These are phyloP conservation scores for Drosophila yooni DNA, from an alignment of 2,888 invertebrate species.

Conservation along the genomic window DNA sequence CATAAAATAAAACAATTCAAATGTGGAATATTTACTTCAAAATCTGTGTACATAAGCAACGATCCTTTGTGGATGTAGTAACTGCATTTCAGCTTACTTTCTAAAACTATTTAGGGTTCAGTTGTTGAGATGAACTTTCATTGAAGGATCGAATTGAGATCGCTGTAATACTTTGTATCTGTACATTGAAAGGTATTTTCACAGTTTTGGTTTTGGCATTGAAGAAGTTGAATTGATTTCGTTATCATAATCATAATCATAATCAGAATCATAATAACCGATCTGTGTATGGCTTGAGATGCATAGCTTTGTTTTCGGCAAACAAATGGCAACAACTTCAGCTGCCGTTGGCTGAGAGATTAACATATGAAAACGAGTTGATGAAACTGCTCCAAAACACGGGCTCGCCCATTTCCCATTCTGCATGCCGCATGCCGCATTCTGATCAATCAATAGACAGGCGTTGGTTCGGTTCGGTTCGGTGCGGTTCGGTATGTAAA, in stretches of 20 bases:
- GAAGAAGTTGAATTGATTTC: slow-evolving; percentile 14
- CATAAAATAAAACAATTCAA: no score
- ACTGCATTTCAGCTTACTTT: background rate
- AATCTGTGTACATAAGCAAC: background rate
- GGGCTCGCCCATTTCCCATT: slow-evolving; percentile 45
- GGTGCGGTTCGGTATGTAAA: slow-evolving; percentile 51
- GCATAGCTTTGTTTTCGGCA: slow-evolving; percentile 12
- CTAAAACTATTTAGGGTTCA: background rate
- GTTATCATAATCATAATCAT: slow-evolving; percentile 13
- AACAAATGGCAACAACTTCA: slow-evolving; percentile 34
- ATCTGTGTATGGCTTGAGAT: slow-evolving; percentile 7
- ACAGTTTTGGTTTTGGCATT: slow-evolving; percentile 37
- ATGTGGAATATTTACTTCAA: no score
- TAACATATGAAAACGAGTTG: slow-evolving; percentile 66
- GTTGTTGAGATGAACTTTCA: background rate
- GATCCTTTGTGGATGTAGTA: background rate
- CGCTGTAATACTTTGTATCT: slow-evolving; percentile 7
- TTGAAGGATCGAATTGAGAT: background rate
- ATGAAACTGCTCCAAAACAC: slow-evolving; percentile 59
- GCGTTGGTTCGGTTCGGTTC: slow-evolving; percentile 14
- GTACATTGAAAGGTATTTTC: slow-evolving; percentile 23
- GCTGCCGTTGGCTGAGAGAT: slow-evolving; percentile 43
- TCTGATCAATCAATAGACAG: slow-evolving; percentile 67
- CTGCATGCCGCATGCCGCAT: slow-evolving; percentile 2
- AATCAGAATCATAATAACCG: slow-evolving; percentile 6